phyloP scores from a whole-genome alignment of 2,113 vertebrate genomes.

The Ceuthmochares aereus region DNA sequence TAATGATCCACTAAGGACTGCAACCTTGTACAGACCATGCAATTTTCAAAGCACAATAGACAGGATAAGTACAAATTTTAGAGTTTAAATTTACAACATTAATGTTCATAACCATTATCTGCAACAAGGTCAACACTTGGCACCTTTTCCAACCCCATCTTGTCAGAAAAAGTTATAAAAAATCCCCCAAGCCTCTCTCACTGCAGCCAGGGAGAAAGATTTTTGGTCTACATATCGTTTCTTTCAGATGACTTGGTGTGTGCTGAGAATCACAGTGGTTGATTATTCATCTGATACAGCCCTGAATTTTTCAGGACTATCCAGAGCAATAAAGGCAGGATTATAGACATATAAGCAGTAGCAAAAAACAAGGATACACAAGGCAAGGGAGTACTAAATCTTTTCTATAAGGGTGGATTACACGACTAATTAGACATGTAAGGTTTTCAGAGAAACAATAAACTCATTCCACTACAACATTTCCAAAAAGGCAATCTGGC shows the following conservation, averaged over 20 bases:
- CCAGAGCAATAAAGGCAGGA: not conserved
- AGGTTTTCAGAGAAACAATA: not conserved
- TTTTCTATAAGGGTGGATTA: not conserved
- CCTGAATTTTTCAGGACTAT: not conserved
- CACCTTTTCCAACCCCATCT: not conserved
- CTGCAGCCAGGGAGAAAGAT: not conserved
- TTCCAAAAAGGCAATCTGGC: not conserved
- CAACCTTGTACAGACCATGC: not conserved
- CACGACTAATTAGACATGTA: not conserved
- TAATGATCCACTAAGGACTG: not conserved
- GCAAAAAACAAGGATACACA: not conserved
- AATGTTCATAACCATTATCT: not conserved
- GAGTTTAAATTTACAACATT: not conserved
- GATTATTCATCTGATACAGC: not conserved
- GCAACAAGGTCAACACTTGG: not conserved
- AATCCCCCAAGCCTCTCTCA: not conserved
- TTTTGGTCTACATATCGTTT: not conserved
- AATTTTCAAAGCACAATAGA: not conserved
- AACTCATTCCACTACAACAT: not conserved
- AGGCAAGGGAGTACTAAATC: not conserved
- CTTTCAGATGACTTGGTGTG: not conserved
- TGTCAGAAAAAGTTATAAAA: not conserved
- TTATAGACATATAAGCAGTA: not conserved
- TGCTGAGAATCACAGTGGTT: not conserved
- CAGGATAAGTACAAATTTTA: not conserved